Evolutionary conservation across 1,140 invertebrate genomes (phyloP).

Genomic region (Rhyacophila brunnea): DNA sequence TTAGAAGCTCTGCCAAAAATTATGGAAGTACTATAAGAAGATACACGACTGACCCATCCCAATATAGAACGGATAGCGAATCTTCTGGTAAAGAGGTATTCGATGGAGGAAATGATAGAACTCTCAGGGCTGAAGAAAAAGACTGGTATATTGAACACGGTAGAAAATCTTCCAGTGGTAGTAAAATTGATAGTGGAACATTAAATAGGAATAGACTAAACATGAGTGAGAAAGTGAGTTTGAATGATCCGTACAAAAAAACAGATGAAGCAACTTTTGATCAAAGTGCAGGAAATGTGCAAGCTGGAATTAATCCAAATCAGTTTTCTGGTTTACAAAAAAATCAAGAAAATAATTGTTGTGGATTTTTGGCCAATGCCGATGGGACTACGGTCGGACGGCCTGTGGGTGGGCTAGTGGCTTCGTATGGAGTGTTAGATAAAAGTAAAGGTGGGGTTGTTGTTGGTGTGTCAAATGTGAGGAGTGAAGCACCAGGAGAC

Average conservation of each 20-base stretch:
- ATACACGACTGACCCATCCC: conserved; percentile 14
- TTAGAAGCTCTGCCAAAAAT: conserved; percentile 23
- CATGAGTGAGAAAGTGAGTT: conserved; percentile 16
- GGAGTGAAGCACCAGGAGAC: conserved; percentile 30
- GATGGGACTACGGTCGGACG: conserved; percentile 16
- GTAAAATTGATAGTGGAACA: conserved; percentile 24
- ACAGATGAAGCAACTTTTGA: conserved; percentile 4
- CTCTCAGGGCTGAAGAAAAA: conserved; percentile 50
- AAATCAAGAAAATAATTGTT: conserved; percentile 31
- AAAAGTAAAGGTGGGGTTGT: conserved; percentile 29
- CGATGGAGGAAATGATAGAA: conserved; percentile 52
- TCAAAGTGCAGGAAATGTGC: conserved; percentile 10
- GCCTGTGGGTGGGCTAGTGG: conserved; percentile 21
- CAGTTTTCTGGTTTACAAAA: conserved; percentile 29
- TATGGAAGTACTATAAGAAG: conserved; percentile 14
- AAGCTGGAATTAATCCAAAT: conserved; percentile 7
- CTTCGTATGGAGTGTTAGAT: conserved; percentile 34
- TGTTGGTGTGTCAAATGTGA: conserved; percentile 28
- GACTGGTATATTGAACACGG: conserved; percentile 55
- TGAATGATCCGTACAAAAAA: conserved; percentile 12
- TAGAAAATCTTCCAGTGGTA: conserved; percentile 39
- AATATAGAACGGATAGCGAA: conserved; percentile 32
- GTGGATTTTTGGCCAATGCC: conserved; percentile 29
- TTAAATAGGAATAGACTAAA: conserved; percentile 22
- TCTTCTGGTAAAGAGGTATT: conserved; percentile 37